Percentiles rank a stretch among this genome's conserved stretches.
phyloP scores from a whole-genome alignment of 2,797 vertebrate genomes.

The Leptodactylus fallax region DNA sequence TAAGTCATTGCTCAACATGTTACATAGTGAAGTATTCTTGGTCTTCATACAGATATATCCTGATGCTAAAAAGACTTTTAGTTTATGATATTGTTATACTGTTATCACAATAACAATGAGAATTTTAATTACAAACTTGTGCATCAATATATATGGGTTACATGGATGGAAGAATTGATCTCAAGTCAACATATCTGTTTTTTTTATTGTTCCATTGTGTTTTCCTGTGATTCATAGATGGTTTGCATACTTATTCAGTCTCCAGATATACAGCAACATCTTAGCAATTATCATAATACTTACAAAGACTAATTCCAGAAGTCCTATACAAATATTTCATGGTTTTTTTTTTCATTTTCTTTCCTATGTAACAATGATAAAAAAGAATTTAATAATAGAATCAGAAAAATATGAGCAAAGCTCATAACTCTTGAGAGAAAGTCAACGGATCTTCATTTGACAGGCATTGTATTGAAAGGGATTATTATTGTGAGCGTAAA shows the following conservation, averaged over 20 bases:
- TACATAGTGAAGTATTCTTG: not conserved
- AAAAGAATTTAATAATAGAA: slow-evolving; percentile 6
- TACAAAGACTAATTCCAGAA: slow-evolving; percentile 13
- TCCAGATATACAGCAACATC: not conserved
- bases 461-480: slow-evolving; percentile 30
- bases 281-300: slow-evolving; percentile 18
- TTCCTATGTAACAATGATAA: slow-evolving; percentile 1
- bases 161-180: not conserved
- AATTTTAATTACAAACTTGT: not conserved
- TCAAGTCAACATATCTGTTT: not conserved
- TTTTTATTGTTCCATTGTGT: not conserved
- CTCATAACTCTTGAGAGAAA: slow-evolving; percentile 23
- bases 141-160: not conserved
- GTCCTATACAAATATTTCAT: not conserved
- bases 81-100: not conserved
- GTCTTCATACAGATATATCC: not conserved
- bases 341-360: slow-evolving; percentile 31
- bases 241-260: not conserved
- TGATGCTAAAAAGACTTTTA: not conserved
- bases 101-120: not conserved
- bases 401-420: slow-evolving; percentile 47
- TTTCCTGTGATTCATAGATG: not conserved
- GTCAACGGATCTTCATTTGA: slow-evolving; percentile 30
- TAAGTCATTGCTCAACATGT: not conserved
- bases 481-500: slow-evolving; percentile 49